These are phyloP conservation scores for Picathartes gymnocephalus DNA, from an alignment of 2,113 vertebrate species.

Conservation along the genomic window DNA sequence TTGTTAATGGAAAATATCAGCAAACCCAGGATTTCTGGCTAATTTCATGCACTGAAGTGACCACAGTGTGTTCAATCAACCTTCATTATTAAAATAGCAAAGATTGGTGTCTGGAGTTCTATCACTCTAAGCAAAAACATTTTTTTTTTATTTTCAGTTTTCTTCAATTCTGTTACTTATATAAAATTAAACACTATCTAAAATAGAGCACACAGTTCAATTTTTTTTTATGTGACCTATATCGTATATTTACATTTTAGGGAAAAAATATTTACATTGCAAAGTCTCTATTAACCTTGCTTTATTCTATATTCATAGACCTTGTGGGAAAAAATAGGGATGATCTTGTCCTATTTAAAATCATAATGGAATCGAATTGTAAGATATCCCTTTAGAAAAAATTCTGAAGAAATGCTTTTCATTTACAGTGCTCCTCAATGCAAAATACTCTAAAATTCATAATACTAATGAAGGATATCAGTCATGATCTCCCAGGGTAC, in stretches of 20 bases:
- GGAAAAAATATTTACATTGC: not conserved
- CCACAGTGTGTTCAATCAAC: not conserved
- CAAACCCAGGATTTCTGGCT: not conserved
- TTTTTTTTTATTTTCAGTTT: not conserved
- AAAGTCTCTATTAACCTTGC: not conserved
- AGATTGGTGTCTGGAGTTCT: not conserved
- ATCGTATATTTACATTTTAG: not conserved
- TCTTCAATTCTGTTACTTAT: not conserved
- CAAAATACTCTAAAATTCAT: not conserved
- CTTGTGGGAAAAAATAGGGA: not conserved
- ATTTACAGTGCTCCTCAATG: not conserved
- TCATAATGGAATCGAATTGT: not conserved
- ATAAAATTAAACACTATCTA: not conserved
- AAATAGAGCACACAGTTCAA: not conserved
- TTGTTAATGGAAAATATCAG: not conserved
- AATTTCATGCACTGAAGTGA: not conserved
- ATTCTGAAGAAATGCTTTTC: not conserved
- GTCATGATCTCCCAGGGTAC: not conserved
- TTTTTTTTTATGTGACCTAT: not conserved
- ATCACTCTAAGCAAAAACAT: not conserved
- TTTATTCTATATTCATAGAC: not conserved
- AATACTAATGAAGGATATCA: not conserved
- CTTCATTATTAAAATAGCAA: not conserved
- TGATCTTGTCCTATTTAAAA: not conserved
- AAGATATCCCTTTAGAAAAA: not conserved